These are phyloP conservation scores for Oplegnathus fasciatus DNA, from an alignment of 2,113 vertebrate genomes.

Conservation along the genomic window DNA sequence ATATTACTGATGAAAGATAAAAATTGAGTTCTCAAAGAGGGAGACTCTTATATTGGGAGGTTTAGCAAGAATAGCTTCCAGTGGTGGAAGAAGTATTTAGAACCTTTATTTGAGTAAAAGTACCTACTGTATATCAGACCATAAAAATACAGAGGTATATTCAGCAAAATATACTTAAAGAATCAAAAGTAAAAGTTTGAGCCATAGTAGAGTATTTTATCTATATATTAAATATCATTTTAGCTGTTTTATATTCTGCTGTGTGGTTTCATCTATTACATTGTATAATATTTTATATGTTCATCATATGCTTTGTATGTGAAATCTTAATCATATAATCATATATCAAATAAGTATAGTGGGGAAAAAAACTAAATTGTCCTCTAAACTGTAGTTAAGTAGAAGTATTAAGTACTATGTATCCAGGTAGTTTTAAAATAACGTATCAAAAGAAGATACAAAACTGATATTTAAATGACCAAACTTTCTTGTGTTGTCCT, in stretches of 20 bases:
- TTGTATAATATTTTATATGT: not conserved
- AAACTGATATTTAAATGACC: not conserved
- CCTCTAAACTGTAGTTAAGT: too few species aligned
- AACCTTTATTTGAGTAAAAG: not conserved
- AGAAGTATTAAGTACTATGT: too few species aligned
- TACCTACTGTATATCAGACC: not conserved
- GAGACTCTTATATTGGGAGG: not conserved
- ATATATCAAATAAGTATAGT: too few species aligned
- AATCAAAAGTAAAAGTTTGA: not conserved
- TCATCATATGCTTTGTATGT: not conserved
- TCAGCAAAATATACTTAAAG: not conserved
- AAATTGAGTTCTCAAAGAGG: not conserved
- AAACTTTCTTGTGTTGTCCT: not conserved
- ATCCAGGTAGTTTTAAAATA: not conserved
- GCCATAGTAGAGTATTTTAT: not conserved
- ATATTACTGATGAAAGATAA: not conserved
- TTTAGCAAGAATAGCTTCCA: not conserved
- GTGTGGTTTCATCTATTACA: not conserved
- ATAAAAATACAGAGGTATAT: not conserved
- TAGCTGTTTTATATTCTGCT: not conserved
- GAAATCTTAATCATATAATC: not conserved
- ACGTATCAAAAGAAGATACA: not conserved
- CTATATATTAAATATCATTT: not conserved
- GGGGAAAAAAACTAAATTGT: too few species aligned
- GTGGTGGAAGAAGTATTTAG: not conserved